Evolutionary conservation across 2,797 vertebrate genomes (phyloP).

Genomic region (Taeniopygia guttata): DNA sequence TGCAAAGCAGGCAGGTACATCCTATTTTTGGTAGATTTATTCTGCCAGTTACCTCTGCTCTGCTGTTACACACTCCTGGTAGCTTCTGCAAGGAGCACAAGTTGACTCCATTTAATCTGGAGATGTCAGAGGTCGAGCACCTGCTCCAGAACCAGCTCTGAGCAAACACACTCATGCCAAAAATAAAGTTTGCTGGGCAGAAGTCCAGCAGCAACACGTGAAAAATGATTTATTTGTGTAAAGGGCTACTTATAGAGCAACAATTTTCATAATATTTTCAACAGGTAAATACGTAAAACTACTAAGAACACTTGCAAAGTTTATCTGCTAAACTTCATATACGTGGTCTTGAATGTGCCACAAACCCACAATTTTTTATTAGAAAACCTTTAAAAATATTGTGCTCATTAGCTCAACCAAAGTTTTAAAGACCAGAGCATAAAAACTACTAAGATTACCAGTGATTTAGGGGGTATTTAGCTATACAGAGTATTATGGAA

Average conservation of each 20-base stretch:
- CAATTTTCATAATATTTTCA: not conserved
- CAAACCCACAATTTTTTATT: fast-evolving
- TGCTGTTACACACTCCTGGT: not conserved
- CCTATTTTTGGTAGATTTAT: not conserved
- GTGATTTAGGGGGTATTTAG: not conserved
- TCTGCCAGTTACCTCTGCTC: not conserved
- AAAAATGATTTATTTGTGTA: not conserved
- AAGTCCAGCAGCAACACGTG: fast-evolving
- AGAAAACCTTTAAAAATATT: not conserved
- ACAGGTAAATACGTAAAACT: fast-evolving
- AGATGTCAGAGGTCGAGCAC: not conserved
- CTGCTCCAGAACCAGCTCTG: not conserved
- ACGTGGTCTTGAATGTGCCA: not conserved
- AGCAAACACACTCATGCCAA: not conserved
- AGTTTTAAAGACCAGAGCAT: not conserved
- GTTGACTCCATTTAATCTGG: not conserved
- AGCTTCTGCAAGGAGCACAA: not conserved
- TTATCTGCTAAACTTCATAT: not conserved
- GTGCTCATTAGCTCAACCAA: too few relatives aligned
- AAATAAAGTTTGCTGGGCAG: not conserved
- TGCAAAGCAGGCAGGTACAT: not conserved
- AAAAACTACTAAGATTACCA: not conserved
- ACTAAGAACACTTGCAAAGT: not conserved
- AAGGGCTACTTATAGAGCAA: not conserved
- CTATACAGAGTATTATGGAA: not conserved